Percentiles rank a stretch among this genome's conserved stretches.
Conservation (phyloP, 1,140 invertebrate genomes). For the Euura saliciscinereae region DNA sequence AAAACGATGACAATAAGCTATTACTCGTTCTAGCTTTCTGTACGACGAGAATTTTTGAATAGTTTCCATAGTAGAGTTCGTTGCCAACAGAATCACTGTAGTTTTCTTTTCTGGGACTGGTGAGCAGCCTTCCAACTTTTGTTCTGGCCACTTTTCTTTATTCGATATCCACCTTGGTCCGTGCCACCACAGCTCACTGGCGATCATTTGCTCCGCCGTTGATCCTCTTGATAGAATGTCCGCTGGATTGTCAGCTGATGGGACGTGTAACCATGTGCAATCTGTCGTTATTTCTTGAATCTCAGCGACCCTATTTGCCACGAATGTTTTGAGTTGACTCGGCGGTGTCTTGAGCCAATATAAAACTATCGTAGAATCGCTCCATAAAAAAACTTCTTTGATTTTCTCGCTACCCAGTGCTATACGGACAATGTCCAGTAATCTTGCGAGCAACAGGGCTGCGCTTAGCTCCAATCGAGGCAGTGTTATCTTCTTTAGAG, state of each 20-base stretch:
- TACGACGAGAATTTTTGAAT: not conserved
- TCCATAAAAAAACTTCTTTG: too few relatives aligned
- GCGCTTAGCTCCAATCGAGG: conserved; percentile 20
- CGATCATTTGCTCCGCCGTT: conserved; percentile 13
- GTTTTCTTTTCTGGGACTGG: too few relatives aligned
- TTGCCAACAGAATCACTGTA: too few relatives aligned
- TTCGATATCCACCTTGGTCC: conserved; percentile 13
- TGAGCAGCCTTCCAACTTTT: not conserved
- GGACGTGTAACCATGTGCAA: not conserved
- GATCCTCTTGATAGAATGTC: conserved; percentile 37
- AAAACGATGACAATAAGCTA: not conserved
- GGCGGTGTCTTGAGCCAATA: conserved; percentile 37
- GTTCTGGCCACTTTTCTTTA: not conserved
- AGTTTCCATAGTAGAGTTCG: too few relatives aligned
- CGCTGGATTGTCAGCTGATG: conserved; percentile 34
- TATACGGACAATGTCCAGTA: not conserved
- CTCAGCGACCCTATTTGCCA: conserved; percentile 42
- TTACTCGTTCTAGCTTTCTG: not conserved
- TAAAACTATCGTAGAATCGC: too few relatives aligned
- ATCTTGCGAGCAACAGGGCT: conserved; percentile 16
- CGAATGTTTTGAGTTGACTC: conserved; percentile 33
- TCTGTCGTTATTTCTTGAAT: conserved; percentile 35
- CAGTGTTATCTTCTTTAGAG: conserved; percentile 18
- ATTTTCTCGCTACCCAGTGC: not conserved
- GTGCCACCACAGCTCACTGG: conserved; percentile 20